A percentile compares a stretch with the other conserved stretches of the same genome.
These are phyloP conservation scores for Acanthisitta chloris DNA, from an alignment of 2,113 vertebrate genomes.

Conservation along the genomic window DNA sequence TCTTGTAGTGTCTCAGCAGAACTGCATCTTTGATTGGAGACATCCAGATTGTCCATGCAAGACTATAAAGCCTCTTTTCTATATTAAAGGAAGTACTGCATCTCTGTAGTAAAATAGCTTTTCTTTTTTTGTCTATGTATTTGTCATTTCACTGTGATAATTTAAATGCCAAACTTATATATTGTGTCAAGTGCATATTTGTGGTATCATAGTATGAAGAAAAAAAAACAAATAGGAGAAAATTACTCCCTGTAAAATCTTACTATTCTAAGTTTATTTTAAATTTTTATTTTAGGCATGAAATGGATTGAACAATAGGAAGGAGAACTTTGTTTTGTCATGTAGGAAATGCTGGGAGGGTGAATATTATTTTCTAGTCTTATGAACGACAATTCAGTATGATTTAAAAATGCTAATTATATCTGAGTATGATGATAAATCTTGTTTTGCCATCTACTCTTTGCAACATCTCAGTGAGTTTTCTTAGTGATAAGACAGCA, in stretches of 20 bases:
- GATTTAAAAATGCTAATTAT: not conserved
- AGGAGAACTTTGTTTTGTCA: not conserved
- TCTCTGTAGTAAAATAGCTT: not conserved
- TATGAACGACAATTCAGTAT: not conserved
- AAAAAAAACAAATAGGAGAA: not conserved
- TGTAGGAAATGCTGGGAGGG: not conserved
- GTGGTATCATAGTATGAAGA: not conserved
- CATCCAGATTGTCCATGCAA: not conserved
- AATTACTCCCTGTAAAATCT: not conserved
- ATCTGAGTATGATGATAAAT: not conserved
- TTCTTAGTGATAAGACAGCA: not conserved
- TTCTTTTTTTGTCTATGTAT: not conserved
- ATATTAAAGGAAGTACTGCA: not conserved
- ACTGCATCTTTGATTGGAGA: not conserved
- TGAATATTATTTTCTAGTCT: not conserved
- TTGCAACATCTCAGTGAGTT: not conserved
- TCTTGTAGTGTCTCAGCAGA: not conserved
- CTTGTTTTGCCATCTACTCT: not conserved
- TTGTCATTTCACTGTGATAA: not conserved
- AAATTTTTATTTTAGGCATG: not conserved
- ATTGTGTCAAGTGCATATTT: not conserved
- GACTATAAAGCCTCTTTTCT: not conserved
- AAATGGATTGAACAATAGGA: not conserved
- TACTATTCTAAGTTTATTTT: not conserved
- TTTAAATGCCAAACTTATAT: not conserved